These are phyloP conservation scores for Cyphomyrus plagiostoma DNA, from an alignment of 2,113 vertebrate genomes.

Conservation along the genomic window DNA sequence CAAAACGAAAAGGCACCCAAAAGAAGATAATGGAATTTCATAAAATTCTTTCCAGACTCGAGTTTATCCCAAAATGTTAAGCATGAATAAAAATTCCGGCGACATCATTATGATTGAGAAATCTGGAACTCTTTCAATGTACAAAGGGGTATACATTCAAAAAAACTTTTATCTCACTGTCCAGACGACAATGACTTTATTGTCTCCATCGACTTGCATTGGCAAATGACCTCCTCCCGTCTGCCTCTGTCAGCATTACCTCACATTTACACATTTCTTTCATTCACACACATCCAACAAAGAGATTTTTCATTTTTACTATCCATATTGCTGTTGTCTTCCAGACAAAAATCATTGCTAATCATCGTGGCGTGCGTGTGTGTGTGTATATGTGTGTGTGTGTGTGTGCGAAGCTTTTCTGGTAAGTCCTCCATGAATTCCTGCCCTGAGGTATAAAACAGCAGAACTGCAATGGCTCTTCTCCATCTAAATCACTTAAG, in stretches of 20 bases:
- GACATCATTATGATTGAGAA: not conserved
- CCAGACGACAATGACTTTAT: not conserved
- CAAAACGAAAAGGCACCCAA: not conserved
- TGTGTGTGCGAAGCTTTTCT: not conserved
- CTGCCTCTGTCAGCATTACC: not conserved
- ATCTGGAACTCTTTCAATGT: not conserved
- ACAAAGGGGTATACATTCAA: not conserved
- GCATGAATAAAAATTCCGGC: not conserved
- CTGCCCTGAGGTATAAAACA: not conserved
- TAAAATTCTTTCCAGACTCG: not conserved
- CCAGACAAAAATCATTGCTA: not conserved
- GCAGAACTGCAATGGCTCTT: not conserved
- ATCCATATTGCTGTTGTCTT: not conserved
- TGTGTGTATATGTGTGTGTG: not conserved
- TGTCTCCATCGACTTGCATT: not conserved
- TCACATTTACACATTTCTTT: constrained; percentile 1
- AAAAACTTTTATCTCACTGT: not conserved
- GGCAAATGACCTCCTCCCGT: not conserved
- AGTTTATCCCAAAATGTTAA: not conserved
- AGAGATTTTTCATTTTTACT: not conserved
- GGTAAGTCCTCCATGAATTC: not conserved
- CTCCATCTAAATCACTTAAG: not conserved
- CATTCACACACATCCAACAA: not conserved
- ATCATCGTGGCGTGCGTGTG: not conserved
- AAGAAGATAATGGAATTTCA: not conserved